Conservation (phyloP, 2,797 vertebrate genomes). For the Octomys mimax region DNA sequence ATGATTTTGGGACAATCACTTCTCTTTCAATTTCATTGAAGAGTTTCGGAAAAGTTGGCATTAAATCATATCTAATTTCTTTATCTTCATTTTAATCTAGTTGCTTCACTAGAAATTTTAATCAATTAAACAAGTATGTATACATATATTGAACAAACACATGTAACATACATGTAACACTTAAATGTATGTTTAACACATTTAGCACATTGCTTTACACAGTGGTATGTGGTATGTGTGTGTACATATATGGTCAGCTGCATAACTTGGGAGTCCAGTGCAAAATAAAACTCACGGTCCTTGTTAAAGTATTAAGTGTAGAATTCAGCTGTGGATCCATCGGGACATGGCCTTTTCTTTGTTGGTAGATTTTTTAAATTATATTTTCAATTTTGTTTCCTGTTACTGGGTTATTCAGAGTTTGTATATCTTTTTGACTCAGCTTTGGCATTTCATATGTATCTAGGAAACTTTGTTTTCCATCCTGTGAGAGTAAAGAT, state of each 20-base stretch:
- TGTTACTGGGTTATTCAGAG: too few relatives aligned
- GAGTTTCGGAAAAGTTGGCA: too few relatives aligned
- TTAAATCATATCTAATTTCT: too few relatives aligned
- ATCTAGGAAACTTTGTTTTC: too few relatives aligned
- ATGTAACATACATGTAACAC: not conserved
- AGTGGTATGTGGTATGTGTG: not conserved
- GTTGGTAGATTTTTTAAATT: too few relatives aligned
- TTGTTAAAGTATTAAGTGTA: not conserved
- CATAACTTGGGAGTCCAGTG: not conserved
- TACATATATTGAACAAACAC: not conserved
- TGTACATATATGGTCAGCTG: not conserved
- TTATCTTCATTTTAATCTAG: not conserved
- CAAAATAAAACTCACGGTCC: not conserved
- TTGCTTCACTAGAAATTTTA: slow-evolving; percentile 19
- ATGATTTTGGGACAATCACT: too few relatives aligned
- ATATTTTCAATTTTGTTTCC: too few relatives aligned
- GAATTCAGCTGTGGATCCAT: not conserved
- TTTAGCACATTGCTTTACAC: not conserved
- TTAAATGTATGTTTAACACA: not conserved
- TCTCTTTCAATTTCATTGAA: too few relatives aligned
- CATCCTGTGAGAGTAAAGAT: too few relatives aligned
- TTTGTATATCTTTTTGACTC: too few relatives aligned
- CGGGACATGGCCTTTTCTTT: too few relatives aligned
- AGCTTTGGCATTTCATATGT: too few relatives aligned
- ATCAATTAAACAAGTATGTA: not conserved